Evolutionary conservation across 2,888 invertebrate genomes (phyloP), one percentile per base, ranked within the genome.

Genomic region (Noctua fimbriata): DNA sequence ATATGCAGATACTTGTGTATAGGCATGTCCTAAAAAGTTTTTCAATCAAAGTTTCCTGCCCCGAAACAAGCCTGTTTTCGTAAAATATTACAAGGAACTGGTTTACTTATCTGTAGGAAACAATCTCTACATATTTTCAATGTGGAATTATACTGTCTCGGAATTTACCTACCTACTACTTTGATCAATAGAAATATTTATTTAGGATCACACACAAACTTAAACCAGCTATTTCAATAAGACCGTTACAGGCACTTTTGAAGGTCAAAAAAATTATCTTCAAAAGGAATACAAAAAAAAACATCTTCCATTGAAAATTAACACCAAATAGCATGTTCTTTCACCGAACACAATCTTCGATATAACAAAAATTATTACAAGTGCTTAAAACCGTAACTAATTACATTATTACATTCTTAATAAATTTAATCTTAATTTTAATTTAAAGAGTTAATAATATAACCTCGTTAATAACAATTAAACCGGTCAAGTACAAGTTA

Each of bases 401-500:
- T 32, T 32, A 32, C 18, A 63, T 72, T 79, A 78, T 76, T 78
- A 65, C 12, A 12, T 49, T 63, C n/a, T 24, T 36, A 69, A 72
- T 69, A 41, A 82, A 77, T 69, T 44, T n/a, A 66, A 28, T 12
- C 16, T 32, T 66, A 21, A 82, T 60, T 55, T 55, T 49, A 70
- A 55, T 49, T 16, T 65, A 65, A 69, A 66, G n/a, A 83, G 21
- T 21, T 58, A 60, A 78, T 76, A 67, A 78, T 24, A 32, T 41
- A 72, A 84, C 87, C 86, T 82, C 73, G 69, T 69, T 67, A 81
- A 78, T 82, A 79, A 75, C 73, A 81, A 86, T 79, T 65, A 82
- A 87, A 76, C 71, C 63, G 86, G 89, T 81, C 89, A 89, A 89
- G 88, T 86, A 83, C 82, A 86, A 76, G 66, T 86, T 84, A 71